These are phyloP conservation scores for Myotis findleyi DNA, from an alignment of 2,797 vertebrate genomes.

Conservation along the genomic window DNA sequence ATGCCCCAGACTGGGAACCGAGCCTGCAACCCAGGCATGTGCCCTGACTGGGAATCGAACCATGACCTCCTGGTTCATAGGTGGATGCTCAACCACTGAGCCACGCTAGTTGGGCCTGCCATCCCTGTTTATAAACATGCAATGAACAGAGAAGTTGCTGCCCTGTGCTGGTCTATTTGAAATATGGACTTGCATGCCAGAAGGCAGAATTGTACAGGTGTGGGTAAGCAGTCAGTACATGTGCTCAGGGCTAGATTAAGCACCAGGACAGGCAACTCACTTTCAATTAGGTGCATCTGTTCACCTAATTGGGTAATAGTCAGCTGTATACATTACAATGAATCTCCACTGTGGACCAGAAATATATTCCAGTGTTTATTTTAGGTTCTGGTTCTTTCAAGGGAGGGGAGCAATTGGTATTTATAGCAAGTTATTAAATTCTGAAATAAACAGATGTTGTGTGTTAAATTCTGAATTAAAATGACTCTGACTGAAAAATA, in stretches of 20 bases:
- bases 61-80: too few species aligned
- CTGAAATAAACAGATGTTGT: slow-evolving; percentile 39
- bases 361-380: background rate
- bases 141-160: background rate
- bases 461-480: slow-evolving; percentile 57
- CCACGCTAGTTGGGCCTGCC: background rate
- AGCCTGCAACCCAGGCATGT: too few species aligned
- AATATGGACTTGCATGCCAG: background rate
- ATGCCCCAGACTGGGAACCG: too few species aligned
- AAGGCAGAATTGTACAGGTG: background rate
- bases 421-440: slow-evolving; percentile 51
- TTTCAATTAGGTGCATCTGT: background rate
- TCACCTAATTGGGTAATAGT: background rate
- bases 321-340: background rate
- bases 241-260: background rate
- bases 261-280: background rate
- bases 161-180: background rate
- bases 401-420: background rate
- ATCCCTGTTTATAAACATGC: background rate
- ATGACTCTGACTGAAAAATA: slow-evolving; percentile 8
- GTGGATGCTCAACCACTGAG: too few species aligned
- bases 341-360: background rate
- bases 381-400: slow-evolving; percentile 45
- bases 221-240: fast-evolving
- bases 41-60: too few species aligned